Percentiles rank a stretch among this genome's conserved stretches.
phyloP scores from a whole-genome alignment of 2,888 invertebrate species.

The Seira musarum region DNA sequence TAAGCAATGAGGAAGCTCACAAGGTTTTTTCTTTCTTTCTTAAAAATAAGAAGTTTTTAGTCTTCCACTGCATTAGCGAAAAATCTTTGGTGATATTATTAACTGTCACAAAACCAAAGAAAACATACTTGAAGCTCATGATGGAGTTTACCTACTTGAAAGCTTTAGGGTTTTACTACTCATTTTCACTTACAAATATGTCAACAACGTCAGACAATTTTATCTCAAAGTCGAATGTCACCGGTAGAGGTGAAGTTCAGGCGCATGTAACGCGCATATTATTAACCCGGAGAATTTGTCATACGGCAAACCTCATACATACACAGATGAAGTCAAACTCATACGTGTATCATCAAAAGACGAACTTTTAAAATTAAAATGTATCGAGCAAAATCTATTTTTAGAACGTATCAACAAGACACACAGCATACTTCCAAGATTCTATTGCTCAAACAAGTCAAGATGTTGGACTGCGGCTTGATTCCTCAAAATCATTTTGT shows the following conservation, averaged over 20 bases:
- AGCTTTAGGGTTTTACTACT: constrained; percentile 5
- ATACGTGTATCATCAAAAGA: background rate
- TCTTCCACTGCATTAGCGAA: background rate
- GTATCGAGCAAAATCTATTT: background rate
- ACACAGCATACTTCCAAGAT: too few species aligned
- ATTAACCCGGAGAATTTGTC: constrained; percentile 1
- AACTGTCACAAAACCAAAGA: constrained; percentile 20
- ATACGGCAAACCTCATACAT: background rate
- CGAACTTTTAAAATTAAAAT: background rate
- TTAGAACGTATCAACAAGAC: background rate
- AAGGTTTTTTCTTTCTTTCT: background rate
- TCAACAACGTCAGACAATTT: background rate
- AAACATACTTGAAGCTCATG: background rate
- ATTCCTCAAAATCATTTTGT: background rate
- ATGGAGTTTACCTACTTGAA: constrained; percentile 10
- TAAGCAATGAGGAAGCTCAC: background rate
- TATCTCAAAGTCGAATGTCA: background rate
- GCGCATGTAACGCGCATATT: background rate
- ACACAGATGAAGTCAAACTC: too few species aligned
- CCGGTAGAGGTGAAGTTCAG: background rate
- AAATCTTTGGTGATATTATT: constrained; percentile 15
- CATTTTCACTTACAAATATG: constrained; percentile 10
- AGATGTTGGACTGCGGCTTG: too few species aligned
- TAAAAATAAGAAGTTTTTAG: background rate
- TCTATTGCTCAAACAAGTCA: too few species aligned